Evolutionary conservation across 1,140 invertebrate species (phyloP).

Genomic region (Megalonaias nervosa): DNA sequence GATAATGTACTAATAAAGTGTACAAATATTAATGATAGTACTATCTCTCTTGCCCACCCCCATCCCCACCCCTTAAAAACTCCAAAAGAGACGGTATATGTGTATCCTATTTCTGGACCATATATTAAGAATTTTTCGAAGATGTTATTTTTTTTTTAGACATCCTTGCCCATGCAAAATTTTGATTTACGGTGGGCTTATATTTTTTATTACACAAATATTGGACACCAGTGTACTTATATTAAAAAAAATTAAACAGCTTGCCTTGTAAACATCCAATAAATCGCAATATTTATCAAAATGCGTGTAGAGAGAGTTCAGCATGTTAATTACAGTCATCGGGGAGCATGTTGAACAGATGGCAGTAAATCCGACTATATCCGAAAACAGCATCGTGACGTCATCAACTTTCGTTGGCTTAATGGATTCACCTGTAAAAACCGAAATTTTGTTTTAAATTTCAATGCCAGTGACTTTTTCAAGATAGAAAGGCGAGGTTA

Average conservation of each 20-base stretch:
- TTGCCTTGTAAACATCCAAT: constrained; percentile 91
- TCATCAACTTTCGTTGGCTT: constrained; percentile 93
- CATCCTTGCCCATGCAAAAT: no score
- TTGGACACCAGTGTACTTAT: neutral
- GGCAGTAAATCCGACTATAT: constrained; percentile 96
- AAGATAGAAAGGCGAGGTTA: no score
- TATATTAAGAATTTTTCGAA: no score
- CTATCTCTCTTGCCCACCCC: no score
- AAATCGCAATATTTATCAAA: constrained; percentile 93
- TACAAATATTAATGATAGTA: no score
- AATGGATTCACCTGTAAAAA: constrained; percentile 83
- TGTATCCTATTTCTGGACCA: no score
- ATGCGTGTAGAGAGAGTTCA: constrained; percentile 91
- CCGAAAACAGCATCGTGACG: constrained; percentile 95
- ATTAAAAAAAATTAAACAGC: neutral
- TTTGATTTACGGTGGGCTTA: no score
- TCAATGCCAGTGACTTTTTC: no score
- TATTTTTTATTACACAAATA: neutral
- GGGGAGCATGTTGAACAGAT: constrained; percentile 72
- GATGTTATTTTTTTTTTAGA: no score
- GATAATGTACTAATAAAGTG: no score
- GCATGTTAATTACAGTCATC: constrained; percentile 87
- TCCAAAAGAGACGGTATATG: no score
- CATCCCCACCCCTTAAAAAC: no score
- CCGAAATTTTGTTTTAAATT: neutral